phyloP scores from a whole-genome alignment of 2,797 vertebrate species.

The Chromis chromis region DNA sequence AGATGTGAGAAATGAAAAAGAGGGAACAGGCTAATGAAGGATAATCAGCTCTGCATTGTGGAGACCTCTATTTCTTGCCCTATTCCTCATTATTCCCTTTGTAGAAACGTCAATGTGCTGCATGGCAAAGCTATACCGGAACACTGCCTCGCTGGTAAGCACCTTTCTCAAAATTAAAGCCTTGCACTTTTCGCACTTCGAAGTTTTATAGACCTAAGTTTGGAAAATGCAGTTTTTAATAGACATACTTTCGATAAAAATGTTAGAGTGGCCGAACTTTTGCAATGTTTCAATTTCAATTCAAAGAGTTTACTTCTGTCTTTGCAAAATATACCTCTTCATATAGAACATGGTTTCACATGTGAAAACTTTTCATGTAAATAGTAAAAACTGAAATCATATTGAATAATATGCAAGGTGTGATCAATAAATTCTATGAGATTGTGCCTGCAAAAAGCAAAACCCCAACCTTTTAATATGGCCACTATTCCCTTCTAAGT shows the following conservation, averaged over 20 bases:
- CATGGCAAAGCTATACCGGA: constrained; percentile 18
- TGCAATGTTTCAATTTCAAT: background rate
- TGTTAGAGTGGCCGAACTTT: background rate
- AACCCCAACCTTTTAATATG: too few relatives aligned
- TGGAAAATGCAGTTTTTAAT: background rate
- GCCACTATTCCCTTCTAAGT: too few relatives aligned
- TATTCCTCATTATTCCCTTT: constrained; percentile 68
- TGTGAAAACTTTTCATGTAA: too few relatives aligned
- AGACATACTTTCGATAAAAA: background rate
- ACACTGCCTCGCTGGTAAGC: background rate
- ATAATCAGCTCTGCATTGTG: constrained; percentile 70
- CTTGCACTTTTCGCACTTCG: background rate
- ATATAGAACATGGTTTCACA: too few relatives aligned
- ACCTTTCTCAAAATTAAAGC: constrained; percentile 12
- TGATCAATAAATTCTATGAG: too few relatives aligned
- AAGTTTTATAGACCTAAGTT: constrained; percentile 2
- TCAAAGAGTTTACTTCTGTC: background rate
- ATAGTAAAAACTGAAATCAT: too few relatives aligned
- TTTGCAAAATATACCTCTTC: too few relatives aligned
- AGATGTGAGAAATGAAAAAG: constrained; percentile 52
- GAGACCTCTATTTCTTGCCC: constrained; percentile 44
- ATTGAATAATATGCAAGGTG: too few relatives aligned
- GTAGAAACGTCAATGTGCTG: constrained; percentile 40
- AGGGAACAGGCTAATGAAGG: constrained; percentile 66
- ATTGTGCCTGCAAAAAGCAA: too few relatives aligned